These are phyloP conservation scores for Rhincodon typus DNA, from an alignment of 2,797 vertebrate genomes.

Conservation along the genomic window DNA sequence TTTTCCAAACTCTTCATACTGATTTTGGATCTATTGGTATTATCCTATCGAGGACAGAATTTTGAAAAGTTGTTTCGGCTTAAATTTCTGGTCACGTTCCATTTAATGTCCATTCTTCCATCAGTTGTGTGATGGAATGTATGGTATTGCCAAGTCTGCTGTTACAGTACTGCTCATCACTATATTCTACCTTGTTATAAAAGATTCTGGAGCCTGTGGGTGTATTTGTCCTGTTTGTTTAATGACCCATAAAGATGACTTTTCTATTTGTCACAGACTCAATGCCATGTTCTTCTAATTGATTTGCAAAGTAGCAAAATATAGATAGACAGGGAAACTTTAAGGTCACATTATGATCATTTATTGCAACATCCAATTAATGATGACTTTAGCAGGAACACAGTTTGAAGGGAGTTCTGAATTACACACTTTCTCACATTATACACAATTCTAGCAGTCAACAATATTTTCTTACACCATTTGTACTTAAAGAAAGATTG, in stretches of 20 bases:
- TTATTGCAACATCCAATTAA: conserved; percentile 31
- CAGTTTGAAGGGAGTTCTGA: not conserved
- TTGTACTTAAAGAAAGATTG: conserved; percentile 32
- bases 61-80: too few species aligned
- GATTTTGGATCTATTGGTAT: too few species aligned
- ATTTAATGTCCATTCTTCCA: too few species aligned
- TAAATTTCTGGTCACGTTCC: too few species aligned
- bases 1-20: too few species aligned
- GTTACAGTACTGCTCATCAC: too few species aligned
- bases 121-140: not conserved
- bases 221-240: not conserved
- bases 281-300: not conserved
- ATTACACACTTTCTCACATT: conserved; percentile 11
- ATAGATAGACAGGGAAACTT: not conserved
- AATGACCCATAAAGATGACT: not conserved
- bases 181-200: too few species aligned
- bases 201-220: not conserved
- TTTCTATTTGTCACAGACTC: not conserved
- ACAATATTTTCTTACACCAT: conserved; percentile 21
- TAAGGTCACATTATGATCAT: not conserved
- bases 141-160: not conserved
- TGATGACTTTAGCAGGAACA: conserved; percentile 24
- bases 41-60: too few species aligned
- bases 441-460: conserved; percentile 20
- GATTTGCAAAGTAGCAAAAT: not conserved